Conservation (phyloP, 2,113 vertebrate species). For the Eptesicus fuscus region DNA sequence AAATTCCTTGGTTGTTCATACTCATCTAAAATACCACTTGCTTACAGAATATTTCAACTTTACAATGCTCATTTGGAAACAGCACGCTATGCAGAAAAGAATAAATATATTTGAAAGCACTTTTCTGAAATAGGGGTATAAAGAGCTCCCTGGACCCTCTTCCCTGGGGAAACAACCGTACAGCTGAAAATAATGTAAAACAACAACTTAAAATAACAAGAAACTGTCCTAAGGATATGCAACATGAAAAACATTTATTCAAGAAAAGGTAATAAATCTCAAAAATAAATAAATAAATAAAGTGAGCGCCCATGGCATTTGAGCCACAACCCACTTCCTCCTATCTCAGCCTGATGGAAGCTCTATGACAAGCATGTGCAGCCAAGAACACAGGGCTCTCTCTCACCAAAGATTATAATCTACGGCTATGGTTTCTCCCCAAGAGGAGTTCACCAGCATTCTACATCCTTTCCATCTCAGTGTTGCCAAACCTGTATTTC, state of each 20-base stretch:
- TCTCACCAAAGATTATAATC: background rate
- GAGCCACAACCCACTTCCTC: background rate
- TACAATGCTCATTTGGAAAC: background rate
- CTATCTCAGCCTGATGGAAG: background rate
- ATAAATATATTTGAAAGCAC: background rate
- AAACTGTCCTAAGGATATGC: background rate
- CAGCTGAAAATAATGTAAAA: background rate
- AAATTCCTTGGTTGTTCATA: background rate
- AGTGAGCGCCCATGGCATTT: background rate
- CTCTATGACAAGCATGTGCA: background rate
- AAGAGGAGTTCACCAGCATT: background rate
- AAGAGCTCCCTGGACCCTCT: background rate
- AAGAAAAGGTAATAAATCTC: background rate
- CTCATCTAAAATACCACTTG: background rate
- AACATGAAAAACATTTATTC: background rate
- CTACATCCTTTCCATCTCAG: background rate
- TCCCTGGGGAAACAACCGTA: background rate
- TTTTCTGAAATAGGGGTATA: background rate
- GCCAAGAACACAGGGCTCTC: background rate
- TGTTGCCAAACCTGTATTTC: background rate
- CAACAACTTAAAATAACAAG: background rate
- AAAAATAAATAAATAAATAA: background rate
- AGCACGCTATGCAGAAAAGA: background rate
- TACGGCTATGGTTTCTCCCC: background rate
- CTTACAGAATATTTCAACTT: background rate